phyloP scores from a whole-genome alignment of 2,888 invertebrate genomes.

The Drosophila trichaetosa region DNA sequence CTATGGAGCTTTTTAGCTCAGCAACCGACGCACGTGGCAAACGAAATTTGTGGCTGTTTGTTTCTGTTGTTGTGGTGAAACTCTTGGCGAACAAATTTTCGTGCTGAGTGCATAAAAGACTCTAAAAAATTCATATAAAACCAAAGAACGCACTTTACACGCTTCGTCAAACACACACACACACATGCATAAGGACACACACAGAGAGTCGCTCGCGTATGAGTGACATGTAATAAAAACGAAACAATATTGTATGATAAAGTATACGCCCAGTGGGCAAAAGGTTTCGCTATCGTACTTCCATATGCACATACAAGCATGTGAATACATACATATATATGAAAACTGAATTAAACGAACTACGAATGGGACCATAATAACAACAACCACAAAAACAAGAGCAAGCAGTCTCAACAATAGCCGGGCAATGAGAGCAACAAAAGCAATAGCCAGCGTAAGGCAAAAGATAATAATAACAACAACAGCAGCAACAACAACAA shows the following conservation, averaged over 20 bases:
- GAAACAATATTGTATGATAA: conserved; percentile 81
- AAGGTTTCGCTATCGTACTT: conserved; percentile 49
- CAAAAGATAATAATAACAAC: conserved; percentile 72
- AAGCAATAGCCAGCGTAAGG: conserved; percentile 63
- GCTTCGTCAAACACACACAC: conserved; percentile 50
- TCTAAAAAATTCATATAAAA: conserved; percentile 79
- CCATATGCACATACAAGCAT: conserved; percentile 42
- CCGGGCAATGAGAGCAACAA: conserved; percentile 59
- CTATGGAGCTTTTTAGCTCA: conserved; percentile 35
- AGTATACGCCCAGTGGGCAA: conserved; percentile 80
- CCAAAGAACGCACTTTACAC: conserved; percentile 80
- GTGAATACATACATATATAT: conserved; percentile 59
- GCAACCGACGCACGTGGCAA: conserved; percentile 60
- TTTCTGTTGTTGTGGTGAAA: conserved; percentile 58
- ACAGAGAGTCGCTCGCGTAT: conserved; percentile 57
- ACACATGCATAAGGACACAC: conserved; percentile 13
- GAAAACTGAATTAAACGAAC: conserved; percentile 81
- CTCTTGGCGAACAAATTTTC: conserved; percentile 76
- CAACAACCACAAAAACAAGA: conserved; percentile 50
- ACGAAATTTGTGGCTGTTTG: conserved; percentile 51
- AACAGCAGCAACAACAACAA: conserved; percentile 42
- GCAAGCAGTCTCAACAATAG: conserved; percentile 49
- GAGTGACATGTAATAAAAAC: conserved; percentile 79
- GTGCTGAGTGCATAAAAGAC: conserved; percentile 79
- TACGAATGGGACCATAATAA: conserved; percentile 69